A percentile compares a stretch with the other conserved stretches of the same genome.
phyloP scores from a whole-genome alignment of 2,113 vertebrate genomes.

The Megaleporinus macrocephalus region DNA sequence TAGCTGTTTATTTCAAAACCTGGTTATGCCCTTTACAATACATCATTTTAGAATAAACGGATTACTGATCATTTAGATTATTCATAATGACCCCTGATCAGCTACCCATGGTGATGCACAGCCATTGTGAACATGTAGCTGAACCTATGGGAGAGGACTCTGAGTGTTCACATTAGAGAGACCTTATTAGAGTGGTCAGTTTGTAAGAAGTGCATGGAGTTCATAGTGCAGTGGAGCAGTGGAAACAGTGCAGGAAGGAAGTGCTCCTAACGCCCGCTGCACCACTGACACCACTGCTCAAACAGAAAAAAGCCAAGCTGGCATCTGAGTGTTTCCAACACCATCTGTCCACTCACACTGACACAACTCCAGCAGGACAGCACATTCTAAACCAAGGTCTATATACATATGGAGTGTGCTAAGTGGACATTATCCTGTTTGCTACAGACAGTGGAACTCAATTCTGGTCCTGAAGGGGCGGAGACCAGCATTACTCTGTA shows the following conservation, averaged over 20 bases:
- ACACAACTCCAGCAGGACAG: background rate
- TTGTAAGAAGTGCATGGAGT: constrained; percentile 1
- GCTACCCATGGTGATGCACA: background rate
- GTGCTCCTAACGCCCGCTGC: background rate
- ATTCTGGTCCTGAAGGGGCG: too few species aligned
- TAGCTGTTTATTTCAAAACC: too few species aligned
- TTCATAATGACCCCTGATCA: too few species aligned
- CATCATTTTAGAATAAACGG: too few species aligned
- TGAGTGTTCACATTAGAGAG: background rate
- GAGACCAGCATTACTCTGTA: too few species aligned
- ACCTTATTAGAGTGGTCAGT: background rate
- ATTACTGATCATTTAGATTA: too few species aligned
- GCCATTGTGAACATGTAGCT: background rate
- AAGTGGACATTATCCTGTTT: too few species aligned
- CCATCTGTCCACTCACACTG: constrained; percentile 30
- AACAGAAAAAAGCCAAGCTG: constrained; percentile 22
- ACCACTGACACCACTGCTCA: constrained; percentile 1
- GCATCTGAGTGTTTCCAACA: constrained; percentile 29
- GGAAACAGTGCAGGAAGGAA: constrained; percentile 7
- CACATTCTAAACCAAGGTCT: background rate
- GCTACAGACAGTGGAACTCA: too few species aligned
- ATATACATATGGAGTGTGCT: background rate
- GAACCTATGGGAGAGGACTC: background rate
- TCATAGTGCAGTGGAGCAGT: background rate
- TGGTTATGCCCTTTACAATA: too few species aligned